Conservation (phyloP, 2,113 vertebrate genomes). For the Cynopterus brachyotis region DNA sequence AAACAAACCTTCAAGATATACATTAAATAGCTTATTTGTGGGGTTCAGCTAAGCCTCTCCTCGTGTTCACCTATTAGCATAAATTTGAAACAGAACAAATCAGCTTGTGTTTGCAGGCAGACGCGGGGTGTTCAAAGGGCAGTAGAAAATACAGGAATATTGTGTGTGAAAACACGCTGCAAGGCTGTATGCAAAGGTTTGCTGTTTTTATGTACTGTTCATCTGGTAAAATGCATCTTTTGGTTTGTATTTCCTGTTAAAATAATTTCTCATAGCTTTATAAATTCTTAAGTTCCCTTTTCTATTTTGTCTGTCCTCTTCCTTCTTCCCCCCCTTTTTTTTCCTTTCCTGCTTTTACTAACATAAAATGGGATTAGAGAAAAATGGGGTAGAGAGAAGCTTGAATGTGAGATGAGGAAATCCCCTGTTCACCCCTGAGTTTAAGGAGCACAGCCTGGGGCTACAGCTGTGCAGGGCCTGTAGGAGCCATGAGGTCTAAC, state of each 20-base stretch:
- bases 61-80: background rate
- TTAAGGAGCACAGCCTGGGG: background rate
- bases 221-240: conserved; percentile 17
- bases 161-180: background rate
- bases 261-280: background rate
- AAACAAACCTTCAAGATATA: conserved; percentile 9
- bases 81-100: conserved; percentile 12
- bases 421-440: background rate
- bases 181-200: background rate
- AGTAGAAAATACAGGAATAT: background rate
- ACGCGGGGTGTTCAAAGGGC: background rate
- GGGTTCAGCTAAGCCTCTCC: conserved; percentile 24
- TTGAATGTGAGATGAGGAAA: conserved; percentile 12
- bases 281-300: conserved; percentile 25
- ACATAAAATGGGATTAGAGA: background rate
- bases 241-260: background rate
- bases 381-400: background rate
- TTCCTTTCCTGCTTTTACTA: background rate
- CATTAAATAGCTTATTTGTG: conserved; percentile 24
- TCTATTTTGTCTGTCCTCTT: background rate
- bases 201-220: background rate
- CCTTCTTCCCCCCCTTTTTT: background rate
- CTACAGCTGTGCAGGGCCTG: background rate
- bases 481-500: background rate
- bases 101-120: background rate